A percentile compares a stretch with the other conserved stretches of the same genome.
phyloP scores from a whole-genome alignment of 2,113 vertebrate species.

The Xiphophorus hellerii region DNA sequence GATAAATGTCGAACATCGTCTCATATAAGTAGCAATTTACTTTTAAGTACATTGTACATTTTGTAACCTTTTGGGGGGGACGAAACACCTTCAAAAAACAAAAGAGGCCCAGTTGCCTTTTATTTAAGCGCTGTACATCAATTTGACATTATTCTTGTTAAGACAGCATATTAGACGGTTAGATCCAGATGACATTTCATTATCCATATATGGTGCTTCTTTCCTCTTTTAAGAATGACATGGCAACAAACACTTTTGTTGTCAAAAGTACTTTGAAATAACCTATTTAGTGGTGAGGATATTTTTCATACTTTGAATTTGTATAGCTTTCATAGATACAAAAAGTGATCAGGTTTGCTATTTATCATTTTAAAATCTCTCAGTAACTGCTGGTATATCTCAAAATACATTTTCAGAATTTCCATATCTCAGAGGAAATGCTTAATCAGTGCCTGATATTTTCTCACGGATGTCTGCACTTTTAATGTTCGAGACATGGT shows the following conservation, averaged over 20 bases:
- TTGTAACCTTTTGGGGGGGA: no score
- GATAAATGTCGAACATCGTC: background rate
- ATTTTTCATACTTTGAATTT: background rate
- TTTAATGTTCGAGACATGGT: conserved; percentile 57
- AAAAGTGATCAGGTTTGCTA: background rate
- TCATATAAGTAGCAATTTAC: background rate
- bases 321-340: background rate
- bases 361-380: conserved; percentile 9
- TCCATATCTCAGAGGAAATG: conserved; percentile 65
- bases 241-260: no score
- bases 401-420: conserved; percentile 56
- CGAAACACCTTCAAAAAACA: background rate
- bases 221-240: no score
- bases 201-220: no score
- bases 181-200: background rate
- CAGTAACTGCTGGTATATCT: conserved; percentile 11
- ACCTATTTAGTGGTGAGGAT: background rate
- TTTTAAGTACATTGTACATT: no score
- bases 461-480: conserved; percentile 58
- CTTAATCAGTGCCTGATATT: conserved; percentile 56
- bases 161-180: background rate
- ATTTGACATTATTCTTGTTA: background rate
- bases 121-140: background rate
- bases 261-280: background rate
- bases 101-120: background rate